Base-by-base conservation (phyloP, 2,888 invertebrate genomes). In the Lasioglossum zephyrum region DNA sequence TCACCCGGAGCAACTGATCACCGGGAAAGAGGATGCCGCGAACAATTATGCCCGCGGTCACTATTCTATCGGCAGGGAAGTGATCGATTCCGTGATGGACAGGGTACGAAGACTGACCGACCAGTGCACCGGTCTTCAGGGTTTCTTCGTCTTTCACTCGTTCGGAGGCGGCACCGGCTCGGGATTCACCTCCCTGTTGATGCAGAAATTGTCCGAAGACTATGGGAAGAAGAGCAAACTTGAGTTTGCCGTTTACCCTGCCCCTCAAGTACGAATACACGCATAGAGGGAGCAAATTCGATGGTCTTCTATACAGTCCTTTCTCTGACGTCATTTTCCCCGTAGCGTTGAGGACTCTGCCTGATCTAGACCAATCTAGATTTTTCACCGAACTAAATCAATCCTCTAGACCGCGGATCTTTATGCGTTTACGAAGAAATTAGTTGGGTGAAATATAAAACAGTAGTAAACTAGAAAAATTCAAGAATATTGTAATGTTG, bases 31-130 rank as follows among this genome's bases (percentile, higher is more conserved):
- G 94, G 98, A 98, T 94, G 98, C 98, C 0, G 98, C 98, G 82
- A 98, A 99, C 95, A 99, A 99, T 96, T 99, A 98, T 92, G 99
- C 98, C 0, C 96, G 98, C 73, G 98, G 98, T n/a, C 98, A 98
- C 96, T 99, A 98, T 96, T 98, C 98, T 92, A 97, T 98, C 94
- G 99, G 98, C 90, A 97, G 97, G 93, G 98, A 98, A 95, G 97
- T 98, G 92, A 98, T 98, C 70, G 98, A 98, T 91, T 96, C 98
- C 41, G 98, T 98, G 16, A 96, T 98, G 89, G 98, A 98, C 95
- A 96, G 98, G 82, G 96, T 98, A 88, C 96, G 98, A 89, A 98
- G 98, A 94, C 95, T 98, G 89, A 97, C 97, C 18, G 98, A 98
- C 95, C 98, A 98, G 95, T 98, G 98, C 95, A 98, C 98, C 8